Evolutionary conservation across 2,888 invertebrate genomes (phyloP), one percentile per base, ranked within the genome.

Genomic region (Apamea crenata): DNA sequence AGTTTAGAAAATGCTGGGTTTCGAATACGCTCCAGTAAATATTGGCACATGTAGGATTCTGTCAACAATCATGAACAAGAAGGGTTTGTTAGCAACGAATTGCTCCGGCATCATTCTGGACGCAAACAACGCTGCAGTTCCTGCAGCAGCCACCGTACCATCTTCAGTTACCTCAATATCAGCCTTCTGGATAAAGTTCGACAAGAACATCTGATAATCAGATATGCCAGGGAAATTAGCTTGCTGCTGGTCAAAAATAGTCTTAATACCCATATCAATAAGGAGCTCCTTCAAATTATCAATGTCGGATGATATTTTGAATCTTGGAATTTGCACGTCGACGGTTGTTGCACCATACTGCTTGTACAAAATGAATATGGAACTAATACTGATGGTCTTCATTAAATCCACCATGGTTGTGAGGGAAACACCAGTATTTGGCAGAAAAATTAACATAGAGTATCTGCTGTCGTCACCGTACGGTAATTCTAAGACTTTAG

Each of bases 361-460:
- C 0, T 91, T 89, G 56, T 97, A 94, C 12, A 94, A 90, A 6
- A 93, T 90, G 59, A 97, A 95, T 53, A 98, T 94, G 0, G 96
- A 94, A 0, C 92, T 91, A 85, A 97, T 91, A 78, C 97, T 97
- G 25, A 97, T 90, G 0, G 85, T 90, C 21, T 94, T 94, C n/a
- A 98, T 90, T 25, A 95, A 94, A 0, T 96, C 93, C 1, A 98
- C 91, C 1, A 98, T 96, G 7, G 92, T 93, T 6, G 92, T 90
- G 7, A 97, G 78, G 1, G 94, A 90, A 29, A 95, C 94, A 44
- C 96, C 96, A 53, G 93, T 91, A 74, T 95, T 92, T 0, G 98
- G 98, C 50, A 98, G 90, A 80, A 98, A 94, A 5, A 98, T 89
- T 12, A 98, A 93, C 98, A 98, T 98, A 0, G 97, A 97, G 79